These are phyloP conservation scores for Acipenser oxyrinchus DNA, from an alignment of 2,797 vertebrate genomes.

Conservation along the genomic window DNA sequence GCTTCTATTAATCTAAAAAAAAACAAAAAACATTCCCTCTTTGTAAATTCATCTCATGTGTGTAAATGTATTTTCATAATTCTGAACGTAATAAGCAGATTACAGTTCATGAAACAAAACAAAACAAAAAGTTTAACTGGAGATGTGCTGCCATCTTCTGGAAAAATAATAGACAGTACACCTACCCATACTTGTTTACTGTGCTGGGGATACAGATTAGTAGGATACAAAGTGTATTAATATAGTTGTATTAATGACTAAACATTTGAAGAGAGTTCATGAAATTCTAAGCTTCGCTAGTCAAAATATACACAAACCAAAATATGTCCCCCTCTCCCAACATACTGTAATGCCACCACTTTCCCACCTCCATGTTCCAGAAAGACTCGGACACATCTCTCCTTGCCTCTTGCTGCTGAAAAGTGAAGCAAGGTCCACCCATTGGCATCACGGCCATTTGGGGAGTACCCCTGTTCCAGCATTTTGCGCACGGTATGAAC, in stretches of 20 bases:
- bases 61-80: too few relatives aligned
- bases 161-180: neutral
- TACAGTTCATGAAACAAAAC: neutral
- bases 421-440: constrained; percentile 97
- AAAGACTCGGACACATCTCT: constrained; percentile 92
- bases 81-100: neutral
- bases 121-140: neutral
- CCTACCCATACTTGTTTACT: neutral
- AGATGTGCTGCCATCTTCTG: constrained; percentile 27
- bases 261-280: too few relatives aligned
- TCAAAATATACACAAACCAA: too few relatives aligned
- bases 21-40: too few relatives aligned
- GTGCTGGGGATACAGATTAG: too few relatives aligned
- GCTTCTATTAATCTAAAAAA: too few relatives aligned
- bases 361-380: constrained; percentile 93
- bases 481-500: constrained; percentile 93
- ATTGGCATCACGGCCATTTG: constrained; percentile 90
- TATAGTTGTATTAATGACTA: too few relatives aligned
- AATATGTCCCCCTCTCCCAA: too few relatives aligned
- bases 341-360: too few relatives aligned
- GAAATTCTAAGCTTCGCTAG: too few relatives aligned
- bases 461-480: constrained; percentile 94
- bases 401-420: constrained; percentile 92
- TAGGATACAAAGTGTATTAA: too few relatives aligned
- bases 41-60: too few relatives aligned